These are phyloP conservation scores for Cochlearius cochlearius DNA, from an alignment of 2,113 vertebrate genomes.

Conservation along the genomic window DNA sequence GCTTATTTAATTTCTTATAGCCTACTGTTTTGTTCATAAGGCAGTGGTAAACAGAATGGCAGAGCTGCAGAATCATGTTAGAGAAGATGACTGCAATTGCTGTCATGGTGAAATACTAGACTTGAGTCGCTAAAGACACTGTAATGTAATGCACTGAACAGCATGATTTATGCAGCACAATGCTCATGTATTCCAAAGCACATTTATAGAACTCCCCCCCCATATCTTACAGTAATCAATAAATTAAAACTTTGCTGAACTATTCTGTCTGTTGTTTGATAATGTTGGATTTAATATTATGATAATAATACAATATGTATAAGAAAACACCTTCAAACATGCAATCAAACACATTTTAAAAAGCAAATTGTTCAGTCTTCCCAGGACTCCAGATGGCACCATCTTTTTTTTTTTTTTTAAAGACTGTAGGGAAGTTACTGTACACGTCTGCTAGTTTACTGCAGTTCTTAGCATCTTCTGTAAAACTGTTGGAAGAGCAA, in stretches of 20 bases:
- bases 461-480: conserved; percentile 24
- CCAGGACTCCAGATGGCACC: conserved; percentile 52
- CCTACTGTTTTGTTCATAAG: background rate
- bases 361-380: conserved; percentile 28
- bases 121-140: background rate
- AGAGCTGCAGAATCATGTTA: background rate
- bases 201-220: background rate
- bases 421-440: background rate
- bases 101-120: background rate
- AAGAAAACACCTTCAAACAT: background rate
- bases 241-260: background rate
- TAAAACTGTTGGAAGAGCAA: conserved; percentile 47
- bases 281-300: background rate
- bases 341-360: background rate
- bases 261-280: background rate
- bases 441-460: background rate
- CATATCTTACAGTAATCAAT: background rate
- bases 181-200: background rate
- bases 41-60: background rate
- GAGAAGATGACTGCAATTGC: background rate
- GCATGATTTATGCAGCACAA: background rate
- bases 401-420: background rate
- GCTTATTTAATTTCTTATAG: background rate
- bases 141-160: background rate
- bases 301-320: background rate